Percentiles rank a stretch among this genome's conserved stretches.
Conservation (phyloP, 30 jellyfish, hydroid and myxozoan genomes). For the Morbakka virulenta region DNA sequence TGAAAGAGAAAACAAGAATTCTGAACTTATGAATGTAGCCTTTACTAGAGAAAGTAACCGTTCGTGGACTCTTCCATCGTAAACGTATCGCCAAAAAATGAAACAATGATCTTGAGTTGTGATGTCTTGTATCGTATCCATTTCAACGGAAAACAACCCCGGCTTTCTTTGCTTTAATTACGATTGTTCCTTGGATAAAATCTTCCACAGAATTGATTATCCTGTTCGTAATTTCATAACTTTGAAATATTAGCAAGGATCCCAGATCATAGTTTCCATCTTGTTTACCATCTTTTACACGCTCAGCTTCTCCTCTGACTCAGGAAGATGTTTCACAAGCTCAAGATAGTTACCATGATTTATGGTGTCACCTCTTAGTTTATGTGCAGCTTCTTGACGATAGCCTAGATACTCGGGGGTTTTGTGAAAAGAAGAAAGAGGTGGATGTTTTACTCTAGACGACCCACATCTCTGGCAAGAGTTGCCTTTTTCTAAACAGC, state of each 20-base stretch:
- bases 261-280: constrained; percentile 31
- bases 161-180: constrained; percentile 5
- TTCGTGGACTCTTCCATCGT: constrained; percentile 18
- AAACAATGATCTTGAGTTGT: too few species aligned
- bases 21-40: constrained; percentile 23
- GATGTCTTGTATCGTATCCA: too few species aligned
- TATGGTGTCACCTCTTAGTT: constrained; percentile 4
- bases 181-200: constrained; percentile 23
- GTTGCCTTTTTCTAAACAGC: too few species aligned
- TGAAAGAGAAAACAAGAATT: not conserved
- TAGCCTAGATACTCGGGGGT: constrained; percentile 10
- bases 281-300: too few species aligned
- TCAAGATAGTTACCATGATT: too few species aligned
- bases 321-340: constrained; percentile 21
- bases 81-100: too few species aligned
- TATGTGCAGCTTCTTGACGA: constrained; percentile 28
- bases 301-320: constrained; percentile 18
- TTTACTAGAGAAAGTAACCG: constrained; percentile 30
- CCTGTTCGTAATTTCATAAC: too few species aligned
- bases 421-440: too few species aligned
- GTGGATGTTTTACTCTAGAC: too few species aligned
- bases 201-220: not conserved
- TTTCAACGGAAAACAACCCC: too few species aligned
- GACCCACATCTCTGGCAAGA: too few species aligned
- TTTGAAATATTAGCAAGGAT: too few species aligned